Percentiles rank a stretch among this genome's conserved stretches.
Conservation (phyloP, 2,888 invertebrate species). For the Calameuta idolon region DNA sequence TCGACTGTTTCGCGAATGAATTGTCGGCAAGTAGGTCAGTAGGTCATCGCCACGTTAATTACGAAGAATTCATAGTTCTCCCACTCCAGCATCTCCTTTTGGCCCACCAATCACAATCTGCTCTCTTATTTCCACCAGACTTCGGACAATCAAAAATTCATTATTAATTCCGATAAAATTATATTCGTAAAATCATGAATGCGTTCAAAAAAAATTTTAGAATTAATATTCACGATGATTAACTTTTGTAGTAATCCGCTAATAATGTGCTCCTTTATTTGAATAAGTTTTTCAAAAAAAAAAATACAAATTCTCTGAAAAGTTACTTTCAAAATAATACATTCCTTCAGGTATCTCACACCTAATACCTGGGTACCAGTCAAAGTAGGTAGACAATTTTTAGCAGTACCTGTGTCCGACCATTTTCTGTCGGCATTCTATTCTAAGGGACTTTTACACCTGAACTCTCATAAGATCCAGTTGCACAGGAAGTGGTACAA, state of each 20-base stretch:
- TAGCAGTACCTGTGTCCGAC: background rate
- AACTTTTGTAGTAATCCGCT: background rate
- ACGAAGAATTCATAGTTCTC: slow-evolving; percentile 46
- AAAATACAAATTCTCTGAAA: background rate
- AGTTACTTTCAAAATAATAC: background rate
- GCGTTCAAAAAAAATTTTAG: background rate
- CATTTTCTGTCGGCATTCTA: no score
- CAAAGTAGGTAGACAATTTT: background rate
- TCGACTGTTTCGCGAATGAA: slow-evolving; percentile 17
- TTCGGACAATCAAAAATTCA: background rate
- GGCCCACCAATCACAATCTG: background rate
- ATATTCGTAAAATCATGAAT: background rate
- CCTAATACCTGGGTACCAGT: background rate
- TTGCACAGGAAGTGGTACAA: background rate
- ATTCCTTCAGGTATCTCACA: background rate
- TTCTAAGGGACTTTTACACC: no score
- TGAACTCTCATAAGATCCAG: background rate
- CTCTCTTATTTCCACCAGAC: background rate
- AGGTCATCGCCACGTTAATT: slow-evolving; percentile 56
- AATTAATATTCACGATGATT: background rate
- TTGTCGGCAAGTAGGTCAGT: slow-evolving; percentile 48
- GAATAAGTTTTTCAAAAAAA: background rate
- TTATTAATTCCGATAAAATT: background rate
- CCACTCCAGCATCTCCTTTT: slow-evolving; percentile 36
- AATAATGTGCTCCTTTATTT: background rate